These are phyloP conservation scores for Agrypnus murinus DNA, from an alignment of 2,888 invertebrate species.

Conservation along the genomic window DNA sequence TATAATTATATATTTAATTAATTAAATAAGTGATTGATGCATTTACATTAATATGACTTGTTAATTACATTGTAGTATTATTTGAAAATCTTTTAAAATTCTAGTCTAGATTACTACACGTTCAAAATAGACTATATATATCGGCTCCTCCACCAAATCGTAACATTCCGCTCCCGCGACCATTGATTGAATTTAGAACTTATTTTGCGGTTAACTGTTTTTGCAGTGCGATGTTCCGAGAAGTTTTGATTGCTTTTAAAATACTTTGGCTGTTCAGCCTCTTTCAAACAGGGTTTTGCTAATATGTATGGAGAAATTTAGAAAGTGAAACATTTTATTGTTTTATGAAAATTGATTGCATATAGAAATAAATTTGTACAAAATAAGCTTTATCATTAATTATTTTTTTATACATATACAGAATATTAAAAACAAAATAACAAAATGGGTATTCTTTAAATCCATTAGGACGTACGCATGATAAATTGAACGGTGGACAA, in stretches of 20 bases:
- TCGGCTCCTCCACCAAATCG: slow-evolving; percentile 45
- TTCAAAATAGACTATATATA: slow-evolving; percentile 32
- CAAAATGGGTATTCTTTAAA: slow-evolving; percentile 59
- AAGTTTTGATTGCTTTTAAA: slow-evolving; percentile 55
- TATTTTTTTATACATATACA: not conserved
- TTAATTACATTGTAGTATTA: too few species aligned
- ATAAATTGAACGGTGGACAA: slow-evolving; percentile 70
- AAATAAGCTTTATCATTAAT: slow-evolving; percentile 8
- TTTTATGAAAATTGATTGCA: not conserved
- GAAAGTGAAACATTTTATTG: slow-evolving; percentile 20
- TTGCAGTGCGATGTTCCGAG: slow-evolving; percentile 49
- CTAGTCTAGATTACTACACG: slow-evolving; percentile 3
- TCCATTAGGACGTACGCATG: slow-evolving; percentile 67
- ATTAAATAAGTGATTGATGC: too few species aligned
- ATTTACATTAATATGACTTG: too few species aligned
- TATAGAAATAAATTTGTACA: not conserved
- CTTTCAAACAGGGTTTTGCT: slow-evolving; percentile 35
- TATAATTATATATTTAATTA: too few species aligned
- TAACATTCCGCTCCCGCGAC: slow-evolving; percentile 52
- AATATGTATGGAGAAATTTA: slow-evolving; percentile 26
- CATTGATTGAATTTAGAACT: slow-evolving; percentile 54
- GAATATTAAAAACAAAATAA: slow-evolving; percentile 51
- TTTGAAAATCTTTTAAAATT: too few species aligned
- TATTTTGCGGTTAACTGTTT: slow-evolving; percentile 55
- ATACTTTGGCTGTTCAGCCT: slow-evolving; percentile 46